A percentile compares a stretch with the other conserved stretches of the same genome.
Conservation (phyloP, 2,113 vertebrate genomes). For the Petrocephalus microphthalmus region DNA sequence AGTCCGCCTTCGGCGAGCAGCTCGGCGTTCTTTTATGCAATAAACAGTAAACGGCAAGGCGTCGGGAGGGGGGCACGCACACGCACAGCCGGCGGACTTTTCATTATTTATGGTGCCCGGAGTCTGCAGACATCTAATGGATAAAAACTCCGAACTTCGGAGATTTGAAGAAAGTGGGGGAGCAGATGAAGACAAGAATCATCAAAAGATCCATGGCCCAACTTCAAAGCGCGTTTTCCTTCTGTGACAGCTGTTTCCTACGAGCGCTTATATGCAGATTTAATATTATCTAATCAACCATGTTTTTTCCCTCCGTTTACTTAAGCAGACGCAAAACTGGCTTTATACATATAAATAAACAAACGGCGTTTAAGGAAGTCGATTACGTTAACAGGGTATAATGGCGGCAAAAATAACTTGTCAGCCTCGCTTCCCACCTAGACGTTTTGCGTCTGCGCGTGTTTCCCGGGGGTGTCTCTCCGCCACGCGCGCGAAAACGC, state of each 20-base stretch:
- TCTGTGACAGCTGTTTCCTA: not conserved
- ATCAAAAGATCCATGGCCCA: not conserved
- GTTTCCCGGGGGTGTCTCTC: not conserved
- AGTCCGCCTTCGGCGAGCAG: not conserved
- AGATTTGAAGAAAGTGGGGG: not conserved
- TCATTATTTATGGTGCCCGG: conserved; percentile 8
- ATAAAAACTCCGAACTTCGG: not conserved
- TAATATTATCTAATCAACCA: conserved; percentile 2
- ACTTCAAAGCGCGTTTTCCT: not conserved
- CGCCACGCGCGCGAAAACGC: not conserved
- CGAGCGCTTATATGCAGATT: not conserved
- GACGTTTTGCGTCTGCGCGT: not conserved
- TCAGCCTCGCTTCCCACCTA: not conserved
- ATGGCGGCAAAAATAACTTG: not conserved
- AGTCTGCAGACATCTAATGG: conserved; percentile 8
- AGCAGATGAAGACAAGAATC: conserved; percentile 7
- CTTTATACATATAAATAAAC: not conserved
- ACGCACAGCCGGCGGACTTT: not conserved
- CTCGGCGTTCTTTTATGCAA: not conserved
- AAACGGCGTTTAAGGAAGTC: not conserved
- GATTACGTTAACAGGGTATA: not conserved
- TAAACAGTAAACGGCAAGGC: not conserved
- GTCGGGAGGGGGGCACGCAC: not conserved
- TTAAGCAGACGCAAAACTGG: not conserved
- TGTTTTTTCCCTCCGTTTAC: not conserved